phyloP scores from a whole-genome alignment of 2,113 vertebrate species.

The Synodontis membranacea region DNA sequence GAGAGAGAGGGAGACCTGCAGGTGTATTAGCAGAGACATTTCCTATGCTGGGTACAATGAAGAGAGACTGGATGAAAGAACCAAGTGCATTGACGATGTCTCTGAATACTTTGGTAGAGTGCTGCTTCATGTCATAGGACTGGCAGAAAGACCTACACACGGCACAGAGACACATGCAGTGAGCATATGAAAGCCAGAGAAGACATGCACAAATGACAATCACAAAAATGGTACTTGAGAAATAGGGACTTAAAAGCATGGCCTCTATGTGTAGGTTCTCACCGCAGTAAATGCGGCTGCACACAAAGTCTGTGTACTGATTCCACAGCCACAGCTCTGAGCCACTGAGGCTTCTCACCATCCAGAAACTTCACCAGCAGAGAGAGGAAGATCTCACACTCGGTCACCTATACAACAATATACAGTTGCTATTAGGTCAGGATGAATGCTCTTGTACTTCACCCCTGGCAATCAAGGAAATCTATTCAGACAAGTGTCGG shows the following conservation, averaged over 20 bases:
- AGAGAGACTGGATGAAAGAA: slow-evolving; percentile 97
- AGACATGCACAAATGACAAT: not conserved
- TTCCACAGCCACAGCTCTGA: slow-evolving; percentile 95
- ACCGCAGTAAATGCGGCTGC: slow-evolving; percentile 95
- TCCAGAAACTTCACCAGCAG: slow-evolving; percentile 98
- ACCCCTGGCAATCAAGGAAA: not conserved
- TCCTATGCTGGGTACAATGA: slow-evolving; percentile 86
- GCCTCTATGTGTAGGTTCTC: slow-evolving; percentile 33
- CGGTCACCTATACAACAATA: slow-evolving; percentile 84
- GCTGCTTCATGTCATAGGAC: slow-evolving; percentile 98
- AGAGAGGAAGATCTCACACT: slow-evolving; percentile 98
- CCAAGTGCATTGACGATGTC: slow-evolving; percentile 98
- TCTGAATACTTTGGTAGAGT: slow-evolving; percentile 98
- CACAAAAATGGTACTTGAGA: not conserved
- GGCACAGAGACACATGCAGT: not conserved
- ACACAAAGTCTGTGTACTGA: slow-evolving; percentile 96
- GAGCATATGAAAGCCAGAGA: not conserved
- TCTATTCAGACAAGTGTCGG: not conserved
- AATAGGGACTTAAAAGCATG: not conserved
- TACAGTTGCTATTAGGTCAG: not conserved
- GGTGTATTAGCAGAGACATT: slow-evolving; percentile 72
- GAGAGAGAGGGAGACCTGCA: slow-evolving; percentile 72
- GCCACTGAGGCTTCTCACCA: slow-evolving; percentile 97
- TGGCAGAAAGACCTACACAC: slow-evolving; percentile 90
- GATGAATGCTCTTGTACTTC: too few species aligned